phyloP scores from a whole-genome alignment of 2,797 vertebrate genomes.

The Otolemur crassicaudatus region DNA sequence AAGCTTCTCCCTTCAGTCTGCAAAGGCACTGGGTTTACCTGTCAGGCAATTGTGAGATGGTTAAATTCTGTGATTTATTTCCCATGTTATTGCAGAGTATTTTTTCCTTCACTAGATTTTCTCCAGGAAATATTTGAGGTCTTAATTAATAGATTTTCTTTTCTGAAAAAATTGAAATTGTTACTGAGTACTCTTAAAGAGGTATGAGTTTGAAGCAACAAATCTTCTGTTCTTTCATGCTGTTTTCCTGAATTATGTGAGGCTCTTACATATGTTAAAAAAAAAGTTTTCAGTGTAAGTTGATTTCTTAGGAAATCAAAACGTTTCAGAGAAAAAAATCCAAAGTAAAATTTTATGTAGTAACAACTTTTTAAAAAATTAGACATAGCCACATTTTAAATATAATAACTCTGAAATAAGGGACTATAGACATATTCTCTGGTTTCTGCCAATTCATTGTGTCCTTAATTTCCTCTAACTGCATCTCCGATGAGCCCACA shows the following conservation, averaged over 20 bases:
- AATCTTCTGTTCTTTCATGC: background rate
- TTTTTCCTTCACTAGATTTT: conserved; percentile 36
- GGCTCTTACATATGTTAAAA: background rate
- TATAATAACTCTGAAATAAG: conserved; percentile 67
- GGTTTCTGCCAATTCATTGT: conserved; percentile 74
- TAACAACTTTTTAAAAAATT: conserved; percentile 71
- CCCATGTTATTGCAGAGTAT: background rate
- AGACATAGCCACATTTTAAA: conserved; percentile 62
- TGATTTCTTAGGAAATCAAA: conserved; percentile 68
- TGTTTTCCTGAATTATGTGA: conserved; percentile 8
- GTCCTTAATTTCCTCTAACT: conserved; percentile 84
- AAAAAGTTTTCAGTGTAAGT: background rate
- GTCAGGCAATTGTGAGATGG: background rate
- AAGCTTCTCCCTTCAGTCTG: background rate
- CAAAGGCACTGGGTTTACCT: background rate
- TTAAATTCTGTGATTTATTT: conserved; percentile 26
- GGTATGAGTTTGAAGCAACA: conserved; percentile 10
- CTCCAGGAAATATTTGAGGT: conserved; percentile 60
- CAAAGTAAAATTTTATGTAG: conserved; percentile 60
- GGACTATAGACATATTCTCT: conserved; percentile 66
- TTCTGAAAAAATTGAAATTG: conserved; percentile 8
- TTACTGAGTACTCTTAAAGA: background rate
- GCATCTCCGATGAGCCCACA: conserved; percentile 77
- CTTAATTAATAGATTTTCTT: conserved; percentile 29
- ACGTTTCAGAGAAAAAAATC: conserved; percentile 68